These are phyloP conservation scores for Actinernus sp. DNA, from an alignment of 92 coral and sea anemone genomes.

Conservation along the genomic window DNA sequence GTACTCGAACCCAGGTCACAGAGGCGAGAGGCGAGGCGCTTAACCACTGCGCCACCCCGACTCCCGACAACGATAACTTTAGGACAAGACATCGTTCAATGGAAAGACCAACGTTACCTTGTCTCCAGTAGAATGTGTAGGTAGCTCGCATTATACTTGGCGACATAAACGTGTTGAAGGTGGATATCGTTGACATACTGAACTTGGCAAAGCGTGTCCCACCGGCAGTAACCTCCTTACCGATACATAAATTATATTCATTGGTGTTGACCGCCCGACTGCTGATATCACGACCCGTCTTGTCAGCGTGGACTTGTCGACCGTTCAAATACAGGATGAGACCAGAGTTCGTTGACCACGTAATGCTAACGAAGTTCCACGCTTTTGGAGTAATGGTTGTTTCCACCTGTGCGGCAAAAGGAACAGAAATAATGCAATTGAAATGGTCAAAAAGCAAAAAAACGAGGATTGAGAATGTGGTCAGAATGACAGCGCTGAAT, in stretches of 20 bases:
- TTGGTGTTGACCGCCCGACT: constrained; percentile 50
- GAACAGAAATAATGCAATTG: no score
- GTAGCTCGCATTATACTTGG: constrained; percentile 67
- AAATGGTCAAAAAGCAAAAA: no score
- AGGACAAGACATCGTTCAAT: no score
- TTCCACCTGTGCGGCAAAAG: constrained; percentile 8
- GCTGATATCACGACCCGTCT: constrained; percentile 45
- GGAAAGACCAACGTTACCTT: constrained; percentile 47
- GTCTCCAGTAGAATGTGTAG: constrained; percentile 85
- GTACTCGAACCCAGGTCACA: no score
- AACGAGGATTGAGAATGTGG: no score
- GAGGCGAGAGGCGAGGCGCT: no score
- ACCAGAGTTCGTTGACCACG: constrained; percentile 82
- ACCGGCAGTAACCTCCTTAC: constrained; percentile 59
- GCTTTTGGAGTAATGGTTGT: constrained; percentile 10
- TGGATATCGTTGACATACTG: constrained; percentile 71
- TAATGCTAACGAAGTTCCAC: constrained; percentile 77
- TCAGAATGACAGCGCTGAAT: no score
- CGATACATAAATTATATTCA: constrained; percentile 80
- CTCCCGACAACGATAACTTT: no score
- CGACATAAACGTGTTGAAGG: constrained; percentile 74
- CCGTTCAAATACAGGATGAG: constrained; percentile 77
- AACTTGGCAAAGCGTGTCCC: constrained; percentile 68
- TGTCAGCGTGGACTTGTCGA: constrained; percentile 20
- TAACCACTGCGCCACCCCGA: no score